A percentile compares a stretch with the other conserved stretches of the same genome.
phyloP scores from a whole-genome alignment of 2,113 vertebrate genomes.

The Nibea coibor region DNA sequence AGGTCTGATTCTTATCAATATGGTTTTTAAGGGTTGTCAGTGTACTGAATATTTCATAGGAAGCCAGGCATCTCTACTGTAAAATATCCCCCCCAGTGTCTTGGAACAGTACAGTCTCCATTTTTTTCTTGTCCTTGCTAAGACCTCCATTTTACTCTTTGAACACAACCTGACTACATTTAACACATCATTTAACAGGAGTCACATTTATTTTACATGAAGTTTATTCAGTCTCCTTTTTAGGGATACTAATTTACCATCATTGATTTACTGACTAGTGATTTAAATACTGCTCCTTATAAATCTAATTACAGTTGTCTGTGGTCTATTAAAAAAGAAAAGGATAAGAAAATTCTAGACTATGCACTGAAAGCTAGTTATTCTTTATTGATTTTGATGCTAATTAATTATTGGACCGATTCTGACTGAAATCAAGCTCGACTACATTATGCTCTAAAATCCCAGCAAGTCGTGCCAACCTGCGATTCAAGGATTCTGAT shows the following conservation, averaged over 20 bases:
- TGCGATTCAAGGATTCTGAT: background rate
- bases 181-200: background rate
- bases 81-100: constrained; percentile 33
- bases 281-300: background rate
- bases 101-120: background rate
- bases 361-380: too few species aligned
- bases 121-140: constrained; percentile 2
- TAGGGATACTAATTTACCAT: background rate
- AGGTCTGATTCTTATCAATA: constrained; percentile 39
- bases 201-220: background rate
- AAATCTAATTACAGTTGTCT: background rate
- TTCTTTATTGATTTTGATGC: background rate
- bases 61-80: background rate
- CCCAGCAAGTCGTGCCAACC: background rate
- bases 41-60: constrained; percentile 36
- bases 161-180: background rate
- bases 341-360: too few species aligned
- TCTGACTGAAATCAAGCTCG: background rate
- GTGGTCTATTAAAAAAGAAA: background rate
- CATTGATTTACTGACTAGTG: background rate
- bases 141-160: background rate
- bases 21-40: constrained; percentile 40
- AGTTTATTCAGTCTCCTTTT: background rate
- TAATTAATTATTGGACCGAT: too few species aligned
- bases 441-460: background rate